These are phyloP conservation scores for Drosophila sechellia DNA, from an alignment of 1,140 invertebrate genomes.

Conservation along the genomic window DNA sequence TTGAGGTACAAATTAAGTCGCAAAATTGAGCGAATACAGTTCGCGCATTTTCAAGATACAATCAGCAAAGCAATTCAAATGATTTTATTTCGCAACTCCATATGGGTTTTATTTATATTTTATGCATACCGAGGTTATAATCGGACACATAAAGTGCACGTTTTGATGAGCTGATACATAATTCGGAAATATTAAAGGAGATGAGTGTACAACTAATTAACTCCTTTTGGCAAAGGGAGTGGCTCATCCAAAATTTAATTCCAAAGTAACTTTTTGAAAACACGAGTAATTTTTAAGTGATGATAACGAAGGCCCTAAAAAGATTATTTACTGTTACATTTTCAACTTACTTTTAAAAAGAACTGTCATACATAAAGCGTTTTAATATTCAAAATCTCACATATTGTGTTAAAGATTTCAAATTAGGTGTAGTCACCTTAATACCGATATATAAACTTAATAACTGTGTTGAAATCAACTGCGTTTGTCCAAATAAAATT, in stretches of 20 bases:
- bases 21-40: constrained; percentile 36
- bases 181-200: constrained; percentile 12
- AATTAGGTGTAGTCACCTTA: too few species aligned
- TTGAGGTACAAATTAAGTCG: constrained; percentile 49
- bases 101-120: constrained; percentile 44
- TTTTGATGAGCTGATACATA: constrained; percentile 46
- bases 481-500: too few species aligned
- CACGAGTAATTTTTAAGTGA: background rate
- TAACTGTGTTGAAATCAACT: too few species aligned
- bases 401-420: too few species aligned
- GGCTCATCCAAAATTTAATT: constrained; percentile 1
- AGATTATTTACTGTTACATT: background rate
- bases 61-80: constrained; percentile 33
- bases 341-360: background rate
- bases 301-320: constrained; percentile 10
- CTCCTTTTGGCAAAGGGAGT: constrained; percentile 13
- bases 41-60: constrained; percentile 36
- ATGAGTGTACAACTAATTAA: constrained; percentile 26
- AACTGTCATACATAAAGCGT: background rate
- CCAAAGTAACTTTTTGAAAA: constrained; percentile 7
- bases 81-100: constrained; percentile 30
- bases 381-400: too few species aligned
- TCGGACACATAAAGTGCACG: constrained; percentile 42
- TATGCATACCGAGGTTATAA: constrained; percentile 31
- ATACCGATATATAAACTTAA: too few species aligned